Conservation (phyloP, 2,888 invertebrate genomes). For the Napeogenes sylphis region DNA sequence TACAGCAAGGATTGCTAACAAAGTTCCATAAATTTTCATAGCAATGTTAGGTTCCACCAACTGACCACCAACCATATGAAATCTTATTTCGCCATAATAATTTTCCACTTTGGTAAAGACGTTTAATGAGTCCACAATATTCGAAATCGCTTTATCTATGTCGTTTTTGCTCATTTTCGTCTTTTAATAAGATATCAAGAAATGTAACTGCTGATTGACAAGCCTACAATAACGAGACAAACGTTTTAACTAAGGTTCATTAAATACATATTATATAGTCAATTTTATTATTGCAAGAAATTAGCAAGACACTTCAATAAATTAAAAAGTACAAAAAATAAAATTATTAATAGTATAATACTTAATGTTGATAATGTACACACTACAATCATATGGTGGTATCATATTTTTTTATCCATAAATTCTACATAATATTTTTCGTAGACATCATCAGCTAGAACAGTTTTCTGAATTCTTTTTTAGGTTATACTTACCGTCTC, state of each 20-base stretch:
- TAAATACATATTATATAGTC: not conserved
- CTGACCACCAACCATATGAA: conserved; percentile 35
- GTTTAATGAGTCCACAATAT: conserved; percentile 35
- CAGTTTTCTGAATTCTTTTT: no score
- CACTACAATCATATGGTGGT: no score
- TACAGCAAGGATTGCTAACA: conserved; percentile 30
- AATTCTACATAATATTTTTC: no score
- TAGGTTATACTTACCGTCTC: no score
- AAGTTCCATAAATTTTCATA: conserved; percentile 40
- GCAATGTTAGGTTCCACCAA: conserved; percentile 35
- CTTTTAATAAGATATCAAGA: not conserved
- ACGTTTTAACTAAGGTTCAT: not conserved
- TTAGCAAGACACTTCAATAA: not conserved
- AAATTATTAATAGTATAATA: no score
- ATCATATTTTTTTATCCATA: no score
- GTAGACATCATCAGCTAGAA: no score
- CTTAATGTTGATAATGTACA: no score
- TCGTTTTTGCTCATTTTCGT: conserved; percentile 8
- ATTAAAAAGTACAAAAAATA: not conserved
- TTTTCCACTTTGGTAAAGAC: conserved; percentile 36
- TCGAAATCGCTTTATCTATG: conserved; percentile 13
- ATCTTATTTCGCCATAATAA: conserved; percentile 48
- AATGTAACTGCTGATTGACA: not conserved
- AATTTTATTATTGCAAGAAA: not conserved
- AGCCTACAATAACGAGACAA: not conserved